These are phyloP conservation scores for Sinocyclocheilus rhinocerous DNA, from an alignment of 2,113 vertebrate species.

Conservation along the genomic window DNA sequence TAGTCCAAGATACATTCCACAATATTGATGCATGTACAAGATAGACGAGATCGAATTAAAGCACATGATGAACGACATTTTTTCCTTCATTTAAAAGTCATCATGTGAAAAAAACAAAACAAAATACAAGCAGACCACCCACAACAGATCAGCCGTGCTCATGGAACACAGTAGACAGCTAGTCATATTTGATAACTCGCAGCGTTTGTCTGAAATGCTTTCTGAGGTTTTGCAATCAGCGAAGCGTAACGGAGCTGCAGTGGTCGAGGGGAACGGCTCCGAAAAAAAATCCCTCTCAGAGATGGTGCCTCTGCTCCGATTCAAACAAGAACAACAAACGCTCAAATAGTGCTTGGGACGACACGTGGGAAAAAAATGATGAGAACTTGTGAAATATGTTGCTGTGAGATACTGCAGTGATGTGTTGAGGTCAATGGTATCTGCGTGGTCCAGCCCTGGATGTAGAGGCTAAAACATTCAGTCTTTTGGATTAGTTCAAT, in stretches of 20 bases:
- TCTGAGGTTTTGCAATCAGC: conserved; percentile 16
- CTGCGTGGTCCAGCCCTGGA: conserved; percentile 3
- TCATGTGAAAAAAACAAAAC: background rate
- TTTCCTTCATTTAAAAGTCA: conserved; percentile 20
- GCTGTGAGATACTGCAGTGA: background rate
- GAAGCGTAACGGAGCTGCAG: background rate
- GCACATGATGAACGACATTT: background rate
- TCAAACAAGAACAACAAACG: background rate
- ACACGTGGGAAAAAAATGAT: background rate
- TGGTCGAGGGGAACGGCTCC: background rate
- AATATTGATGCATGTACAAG: conserved; percentile 48
- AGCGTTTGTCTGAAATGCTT: conserved; percentile 1
- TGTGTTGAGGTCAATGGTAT: conserved; percentile 8
- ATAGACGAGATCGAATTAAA: conserved; percentile 13
- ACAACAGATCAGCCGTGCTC: conserved; percentile 39
- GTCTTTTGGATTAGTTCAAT: background rate
- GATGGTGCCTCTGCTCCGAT: background rate
- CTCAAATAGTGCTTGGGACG: background rate
- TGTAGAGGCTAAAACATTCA: background rate
- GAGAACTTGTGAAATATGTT: background rate
- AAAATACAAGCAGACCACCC: background rate
- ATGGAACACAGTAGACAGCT: conserved; percentile 40
- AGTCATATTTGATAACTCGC: background rate
- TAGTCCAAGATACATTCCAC: conserved; percentile 57
- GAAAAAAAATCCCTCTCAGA: background rate